Evolutionary conservation across 1,140 invertebrate genomes (phyloP).

Genomic region (Heliconius himera): DNA sequence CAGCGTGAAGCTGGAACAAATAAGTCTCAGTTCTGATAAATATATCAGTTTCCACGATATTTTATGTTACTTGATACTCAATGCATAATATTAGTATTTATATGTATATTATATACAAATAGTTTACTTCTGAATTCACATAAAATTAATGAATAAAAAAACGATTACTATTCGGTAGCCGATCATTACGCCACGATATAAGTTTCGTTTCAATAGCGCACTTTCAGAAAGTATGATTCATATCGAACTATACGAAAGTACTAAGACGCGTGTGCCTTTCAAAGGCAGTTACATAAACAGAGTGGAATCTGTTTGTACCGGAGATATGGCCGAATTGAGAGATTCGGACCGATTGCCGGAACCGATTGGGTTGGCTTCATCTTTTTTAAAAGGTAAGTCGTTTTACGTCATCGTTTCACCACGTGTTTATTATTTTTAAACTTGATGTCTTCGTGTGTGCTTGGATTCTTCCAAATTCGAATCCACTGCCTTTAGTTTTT

Average conservation of each 20-base stretch:
- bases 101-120: neutral
- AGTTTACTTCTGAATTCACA: neutral
- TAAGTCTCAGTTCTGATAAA: too few species aligned
- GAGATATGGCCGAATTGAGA: constrained; percentile 30
- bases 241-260: constrained; percentile 41
- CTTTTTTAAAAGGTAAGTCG: constrained; percentile 15
- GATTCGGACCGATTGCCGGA: constrained; percentile 30
- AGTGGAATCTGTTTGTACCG: constrained; percentile 32
- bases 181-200: neutral
- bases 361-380: constrained; percentile 25
- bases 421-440: neutral
- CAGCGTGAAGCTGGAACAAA: too few species aligned
- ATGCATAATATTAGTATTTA: neutral
- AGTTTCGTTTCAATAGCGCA: constrained; percentile 6
- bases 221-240: constrained; percentile 35
- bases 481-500: too few species aligned
- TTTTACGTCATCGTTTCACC: constrained; percentile 12
- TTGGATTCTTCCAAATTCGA: neutral
- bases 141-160: neutral
- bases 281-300: constrained; percentile 40
- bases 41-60: too few species aligned
- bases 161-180: neutral
- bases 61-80: neutral
- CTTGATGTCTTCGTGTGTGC: neutral
- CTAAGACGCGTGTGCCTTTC: constrained; percentile 34